Conservation (phyloP, 2,113 vertebrate genomes). For the Megaceryle torquata region DNA sequence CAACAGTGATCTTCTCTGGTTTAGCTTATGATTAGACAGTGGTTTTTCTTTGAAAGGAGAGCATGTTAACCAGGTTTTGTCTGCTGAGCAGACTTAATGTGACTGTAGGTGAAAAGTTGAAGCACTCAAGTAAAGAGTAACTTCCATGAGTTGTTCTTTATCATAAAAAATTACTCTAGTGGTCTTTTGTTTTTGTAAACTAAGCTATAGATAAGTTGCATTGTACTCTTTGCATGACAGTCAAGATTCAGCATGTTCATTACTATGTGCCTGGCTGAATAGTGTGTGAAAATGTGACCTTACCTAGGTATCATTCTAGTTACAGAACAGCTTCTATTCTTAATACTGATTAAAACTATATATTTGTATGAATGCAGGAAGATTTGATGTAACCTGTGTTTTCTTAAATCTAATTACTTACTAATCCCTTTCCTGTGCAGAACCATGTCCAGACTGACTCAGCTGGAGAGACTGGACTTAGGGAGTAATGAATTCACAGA, state of each 20-base stretch:
- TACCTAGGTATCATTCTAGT: background rate
- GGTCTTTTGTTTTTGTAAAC: background rate
- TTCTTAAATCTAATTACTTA: conserved; percentile 28
- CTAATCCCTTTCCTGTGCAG: conserved; percentile 70
- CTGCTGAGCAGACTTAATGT: background rate
- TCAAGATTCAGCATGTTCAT: background rate
- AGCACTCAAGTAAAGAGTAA: background rate
- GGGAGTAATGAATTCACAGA: too few relatives aligned
- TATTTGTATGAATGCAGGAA: background rate
- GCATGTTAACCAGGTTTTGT: background rate
- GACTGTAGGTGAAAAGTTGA: background rate
- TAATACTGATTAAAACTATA: background rate
- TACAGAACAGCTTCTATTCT: background rate
- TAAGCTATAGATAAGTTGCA: background rate
- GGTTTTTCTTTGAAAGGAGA: background rate
- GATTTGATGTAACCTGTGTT: background rate
- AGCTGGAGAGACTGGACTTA: too few relatives aligned
- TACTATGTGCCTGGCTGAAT: background rate
- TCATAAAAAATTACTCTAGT: background rate
- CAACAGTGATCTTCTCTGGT: background rate
- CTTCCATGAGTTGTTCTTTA: background rate
- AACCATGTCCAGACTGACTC: conserved; percentile 6
- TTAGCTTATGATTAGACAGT: background rate
- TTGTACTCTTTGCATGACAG: background rate
- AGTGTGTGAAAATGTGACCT: background rate